Conservation (phyloP, 2,113 vertebrate species). For the Callithrix jacchus region DNA sequence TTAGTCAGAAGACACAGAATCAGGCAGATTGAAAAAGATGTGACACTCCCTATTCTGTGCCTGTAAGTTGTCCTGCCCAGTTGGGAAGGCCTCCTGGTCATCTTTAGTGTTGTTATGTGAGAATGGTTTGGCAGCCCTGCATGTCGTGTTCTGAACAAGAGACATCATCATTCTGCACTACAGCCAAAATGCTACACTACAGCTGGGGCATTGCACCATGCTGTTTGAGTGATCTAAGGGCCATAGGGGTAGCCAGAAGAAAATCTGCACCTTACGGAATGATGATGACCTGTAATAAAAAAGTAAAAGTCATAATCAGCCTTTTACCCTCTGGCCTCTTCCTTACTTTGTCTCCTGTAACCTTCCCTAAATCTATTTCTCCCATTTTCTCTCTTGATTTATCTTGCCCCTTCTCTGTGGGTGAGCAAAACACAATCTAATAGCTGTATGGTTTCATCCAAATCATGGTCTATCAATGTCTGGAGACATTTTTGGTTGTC, state of each 20-base stretch:
- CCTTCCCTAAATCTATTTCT: not conserved
- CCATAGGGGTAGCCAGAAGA: not conserved
- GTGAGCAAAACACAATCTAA: not conserved
- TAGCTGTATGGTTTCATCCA: not conserved
- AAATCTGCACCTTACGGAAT: not conserved
- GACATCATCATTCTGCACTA: not conserved
- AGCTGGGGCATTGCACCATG: not conserved
- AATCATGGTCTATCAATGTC: not conserved
- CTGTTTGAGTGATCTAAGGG: not conserved
- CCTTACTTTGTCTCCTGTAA: not conserved
- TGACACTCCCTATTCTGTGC: not conserved
- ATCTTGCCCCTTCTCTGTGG: not conserved
- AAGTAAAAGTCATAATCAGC: not conserved
- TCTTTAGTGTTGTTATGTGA: not conserved
- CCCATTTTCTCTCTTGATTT: not conserved
- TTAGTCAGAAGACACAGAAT: conserved; percentile 15
- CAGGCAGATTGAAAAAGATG: not conserved
- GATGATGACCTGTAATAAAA: not conserved
- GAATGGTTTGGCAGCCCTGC: not conserved
- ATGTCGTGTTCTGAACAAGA: not conserved
- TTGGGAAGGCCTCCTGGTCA: not conserved
- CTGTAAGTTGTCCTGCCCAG: not conserved
- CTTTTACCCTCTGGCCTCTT: not conserved
- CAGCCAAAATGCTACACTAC: not conserved
- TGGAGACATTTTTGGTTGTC: conserved; percentile 6